A percentile compares a stretch with the other conserved stretches of the same genome.
phyloP scores from a whole-genome alignment of 2,888 invertebrate genomes.

The Pyrocoelia pectoralis region DNA sequence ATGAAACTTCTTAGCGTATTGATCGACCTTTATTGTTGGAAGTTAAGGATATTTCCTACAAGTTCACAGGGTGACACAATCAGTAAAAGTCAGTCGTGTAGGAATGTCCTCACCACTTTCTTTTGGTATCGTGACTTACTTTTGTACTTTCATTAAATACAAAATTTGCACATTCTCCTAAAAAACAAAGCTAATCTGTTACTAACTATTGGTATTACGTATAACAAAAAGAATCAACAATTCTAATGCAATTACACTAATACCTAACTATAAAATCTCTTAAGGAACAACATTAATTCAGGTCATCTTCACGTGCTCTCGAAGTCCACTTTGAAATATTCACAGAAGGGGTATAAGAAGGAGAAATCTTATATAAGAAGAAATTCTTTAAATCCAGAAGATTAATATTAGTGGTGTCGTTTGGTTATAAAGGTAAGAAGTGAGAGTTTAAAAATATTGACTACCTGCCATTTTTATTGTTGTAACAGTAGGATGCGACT shows the following conservation, averaged over 20 bases:
- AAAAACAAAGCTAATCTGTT: not conserved
- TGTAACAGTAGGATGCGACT: not conserved
- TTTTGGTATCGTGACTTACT: constrained; percentile 29
- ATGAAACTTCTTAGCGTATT: too few species aligned
- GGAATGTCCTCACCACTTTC: constrained; percentile 32
- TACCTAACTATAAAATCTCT: constrained; percentile 14
- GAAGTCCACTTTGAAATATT: constrained; percentile 4
- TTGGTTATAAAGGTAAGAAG: constrained; percentile 25
- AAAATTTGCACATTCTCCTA: not conserved
- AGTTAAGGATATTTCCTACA: constrained; percentile 13
- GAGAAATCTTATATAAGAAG: constrained; percentile 31
- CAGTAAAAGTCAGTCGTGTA: constrained; percentile 31
- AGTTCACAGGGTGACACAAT: constrained; percentile 29
- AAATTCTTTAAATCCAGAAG: constrained; percentile 26
- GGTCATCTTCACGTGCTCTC: constrained; percentile 30
- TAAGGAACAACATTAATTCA: constrained; percentile 20
- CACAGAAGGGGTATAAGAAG: constrained; percentile 16
- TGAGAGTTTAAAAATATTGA: too few species aligned
- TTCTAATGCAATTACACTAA: not conserved
- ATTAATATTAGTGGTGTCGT: constrained; percentile 24
- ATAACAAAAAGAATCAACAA: not conserved
- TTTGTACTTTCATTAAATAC: constrained; percentile 12
- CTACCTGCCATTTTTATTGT: too few species aligned
- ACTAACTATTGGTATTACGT: not conserved
- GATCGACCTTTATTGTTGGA: not conserved